These are phyloP conservation scores for Andrena chrysosceles DNA, from an alignment of 2,888 invertebrate genomes.

Conservation along the genomic window DNA sequence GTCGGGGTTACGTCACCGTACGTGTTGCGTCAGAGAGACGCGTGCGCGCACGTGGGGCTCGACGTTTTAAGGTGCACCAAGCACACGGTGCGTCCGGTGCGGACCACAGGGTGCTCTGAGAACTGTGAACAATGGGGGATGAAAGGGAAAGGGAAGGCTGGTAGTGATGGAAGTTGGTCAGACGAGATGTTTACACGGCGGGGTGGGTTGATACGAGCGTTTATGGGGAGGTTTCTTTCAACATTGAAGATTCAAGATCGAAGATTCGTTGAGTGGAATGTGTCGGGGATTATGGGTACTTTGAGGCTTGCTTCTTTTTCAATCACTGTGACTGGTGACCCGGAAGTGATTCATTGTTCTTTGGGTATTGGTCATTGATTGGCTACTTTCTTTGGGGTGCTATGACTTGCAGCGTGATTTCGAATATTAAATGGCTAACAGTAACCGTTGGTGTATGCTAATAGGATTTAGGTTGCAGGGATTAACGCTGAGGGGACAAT, in stretches of 20 bases:
- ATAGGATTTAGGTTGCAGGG: background rate
- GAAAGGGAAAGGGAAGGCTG: slow-evolving; percentile 7
- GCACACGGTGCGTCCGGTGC: background rate
- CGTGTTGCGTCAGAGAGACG: slow-evolving; percentile 70
- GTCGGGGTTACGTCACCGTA: slow-evolving; percentile 19
- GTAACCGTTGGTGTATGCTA: background rate
- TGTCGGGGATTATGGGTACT: no score
- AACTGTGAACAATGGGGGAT: background rate
- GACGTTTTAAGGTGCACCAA: slow-evolving; percentile 1
- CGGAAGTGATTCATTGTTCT: no score
- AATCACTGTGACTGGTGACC: no score
- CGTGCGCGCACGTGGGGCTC: slow-evolving; percentile 67
- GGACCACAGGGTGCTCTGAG: background rate
- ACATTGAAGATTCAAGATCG: no score
- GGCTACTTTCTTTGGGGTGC: no score
- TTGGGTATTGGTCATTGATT: no score
- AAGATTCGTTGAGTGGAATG: no score
- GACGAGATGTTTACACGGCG: no score
- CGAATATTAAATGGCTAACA: background rate
- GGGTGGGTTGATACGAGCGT: no score
- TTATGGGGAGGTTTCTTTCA: no score
- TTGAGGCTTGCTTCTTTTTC: no score
- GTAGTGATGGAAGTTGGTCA: background rate
- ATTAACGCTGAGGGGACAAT: background rate
- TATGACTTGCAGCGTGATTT: background rate